Base-by-base conservation (phyloP, 2,113 vertebrate genomes). In the Anolis carolinensis region DNA sequence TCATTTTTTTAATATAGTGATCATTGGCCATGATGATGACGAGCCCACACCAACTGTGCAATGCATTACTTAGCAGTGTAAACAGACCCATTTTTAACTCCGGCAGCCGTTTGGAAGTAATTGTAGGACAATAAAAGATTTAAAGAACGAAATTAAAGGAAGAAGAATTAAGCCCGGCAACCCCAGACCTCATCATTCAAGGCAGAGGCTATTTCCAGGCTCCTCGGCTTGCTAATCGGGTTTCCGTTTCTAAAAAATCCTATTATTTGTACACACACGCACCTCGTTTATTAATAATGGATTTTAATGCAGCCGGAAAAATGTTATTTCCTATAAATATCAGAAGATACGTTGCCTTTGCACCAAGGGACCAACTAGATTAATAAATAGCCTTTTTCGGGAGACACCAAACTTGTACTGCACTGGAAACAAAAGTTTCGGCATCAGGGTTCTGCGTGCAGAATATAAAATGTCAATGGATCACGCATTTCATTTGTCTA, bases 331-430 rank as follows among this genome's bases (percentile, higher is more conserved):
- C 81, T 5, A 44, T 68, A 52, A 74, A 82, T 62, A 79, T 7
- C 44, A 21, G 70, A 34, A 16, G 36, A 4, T 76, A 76, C 36
- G 34, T 9, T 65, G 75, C n/a, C 48, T 79, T 63, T 55, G 62
- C 23, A 48, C 55, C 34, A 62, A 73, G 14, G 68, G 74, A 39
- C 72, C 25, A 18, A 20, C 63, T 36, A 50, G 16, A 30, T 87
- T 76, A 83, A 87, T 79, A 62, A 79, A 44, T 75, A 27, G 39
- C 30, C 32, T 68, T n/a, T 71, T n/a, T 71, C 63, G 71, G 21
- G 30, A 81, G 20, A 48, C 34, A 65, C 68, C 48, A 50, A 44
- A 32, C 25, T 65, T 74, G 36, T 6, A 44, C 13, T 71, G 52
- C 44, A 72, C 50, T 30, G 32, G 11, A 36, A 52, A 55, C 14